Evolutionary conservation across 2,888 invertebrate genomes (phyloP).

Genomic region (Microplitis manilae): DNA sequence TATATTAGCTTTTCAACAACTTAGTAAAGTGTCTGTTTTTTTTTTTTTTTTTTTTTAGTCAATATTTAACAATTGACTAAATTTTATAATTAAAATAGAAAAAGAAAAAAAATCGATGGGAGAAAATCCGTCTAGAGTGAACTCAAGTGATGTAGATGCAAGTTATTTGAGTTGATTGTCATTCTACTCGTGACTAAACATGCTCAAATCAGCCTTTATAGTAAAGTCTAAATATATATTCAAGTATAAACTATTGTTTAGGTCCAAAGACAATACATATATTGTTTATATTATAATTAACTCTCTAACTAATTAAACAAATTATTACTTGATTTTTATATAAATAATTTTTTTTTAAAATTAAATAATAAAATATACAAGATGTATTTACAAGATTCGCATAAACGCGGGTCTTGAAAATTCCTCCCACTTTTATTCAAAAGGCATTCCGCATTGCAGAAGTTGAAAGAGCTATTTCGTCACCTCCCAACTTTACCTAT

Average conservation of each 20-base stretch:
- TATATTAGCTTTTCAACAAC: background rate
- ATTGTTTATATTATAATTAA: no score
- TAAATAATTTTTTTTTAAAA: background rate
- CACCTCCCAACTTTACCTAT: conserved; percentile 19
- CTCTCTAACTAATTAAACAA: no score
- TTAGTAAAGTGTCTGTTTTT: background rate
- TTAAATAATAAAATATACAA: background rate
- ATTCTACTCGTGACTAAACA: conserved; percentile 39
- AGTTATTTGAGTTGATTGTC: conserved; percentile 27
- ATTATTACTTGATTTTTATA: background rate
- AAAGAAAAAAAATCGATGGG: background rate
- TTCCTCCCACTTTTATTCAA: background rate
- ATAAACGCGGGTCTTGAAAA: background rate
- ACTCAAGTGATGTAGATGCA: conserved; percentile 19
- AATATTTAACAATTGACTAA: background rate
- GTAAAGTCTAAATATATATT: background rate
- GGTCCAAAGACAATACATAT: background rate
- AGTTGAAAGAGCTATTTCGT: conserved; percentile 16
- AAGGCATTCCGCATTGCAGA: conserved; percentile 29
- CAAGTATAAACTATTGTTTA: background rate
- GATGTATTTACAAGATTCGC: background rate
- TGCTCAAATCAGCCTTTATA: conserved; percentile 34
- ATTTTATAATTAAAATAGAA: conserved; percentile 15
- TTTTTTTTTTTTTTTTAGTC: background rate
- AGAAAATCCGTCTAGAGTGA: background rate